Conservation (phyloP, 2,888 invertebrate genomes). For the Microplitis manilae region DNA sequence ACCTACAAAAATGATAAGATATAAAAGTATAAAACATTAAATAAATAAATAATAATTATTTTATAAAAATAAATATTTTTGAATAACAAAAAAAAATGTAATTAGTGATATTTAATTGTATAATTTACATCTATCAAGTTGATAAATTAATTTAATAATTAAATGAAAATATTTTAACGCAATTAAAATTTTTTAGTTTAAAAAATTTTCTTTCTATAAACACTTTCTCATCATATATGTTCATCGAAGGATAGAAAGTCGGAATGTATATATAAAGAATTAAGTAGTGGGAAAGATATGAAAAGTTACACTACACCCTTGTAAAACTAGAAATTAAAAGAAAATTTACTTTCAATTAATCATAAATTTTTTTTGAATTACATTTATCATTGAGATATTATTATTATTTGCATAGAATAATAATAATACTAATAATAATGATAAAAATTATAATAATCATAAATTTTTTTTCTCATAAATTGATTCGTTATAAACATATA, state of each 20-base stretch:
- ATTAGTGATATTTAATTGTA: no score
- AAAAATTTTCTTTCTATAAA: constrained; percentile 6
- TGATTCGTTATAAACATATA: background rate
- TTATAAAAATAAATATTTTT: no score
- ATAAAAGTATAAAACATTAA: no score
- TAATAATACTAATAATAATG: no score
- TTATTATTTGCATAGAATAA: no score
- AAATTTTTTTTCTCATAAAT: background rate
- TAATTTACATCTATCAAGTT: background rate
- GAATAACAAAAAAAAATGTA: no score
- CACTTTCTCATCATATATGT: constrained; percentile 26
- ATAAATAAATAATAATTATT: no score
- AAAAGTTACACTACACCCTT: constrained; percentile 21
- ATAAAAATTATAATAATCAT: background rate
- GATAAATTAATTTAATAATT: background rate
- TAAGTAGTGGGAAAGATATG: constrained; percentile 18
- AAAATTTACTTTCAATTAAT: no score
- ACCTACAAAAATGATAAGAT: no score
- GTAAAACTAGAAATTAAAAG: background rate
- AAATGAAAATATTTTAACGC: background rate
- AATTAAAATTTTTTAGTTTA: background rate
- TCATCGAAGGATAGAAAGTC: constrained; percentile 27
- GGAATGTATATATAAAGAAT: background rate
- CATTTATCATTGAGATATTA: no score
- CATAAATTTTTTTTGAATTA: background rate